These are phyloP conservation scores for Alectura lathami DNA, from an alignment of 2,113 vertebrate species.

Conservation along the genomic window DNA sequence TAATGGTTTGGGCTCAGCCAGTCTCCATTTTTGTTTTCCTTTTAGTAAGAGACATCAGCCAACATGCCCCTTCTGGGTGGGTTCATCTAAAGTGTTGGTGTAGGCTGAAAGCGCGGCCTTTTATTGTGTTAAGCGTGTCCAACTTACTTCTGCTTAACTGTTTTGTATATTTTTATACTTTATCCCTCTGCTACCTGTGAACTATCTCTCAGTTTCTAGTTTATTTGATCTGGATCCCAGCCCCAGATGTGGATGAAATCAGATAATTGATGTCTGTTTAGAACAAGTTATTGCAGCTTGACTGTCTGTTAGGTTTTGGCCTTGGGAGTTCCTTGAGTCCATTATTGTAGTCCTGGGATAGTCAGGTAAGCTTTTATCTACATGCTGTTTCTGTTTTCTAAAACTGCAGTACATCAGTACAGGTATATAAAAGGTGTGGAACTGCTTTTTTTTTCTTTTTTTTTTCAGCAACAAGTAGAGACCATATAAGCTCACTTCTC, in stretches of 20 bases:
- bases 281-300: not conserved
- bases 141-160: not conserved
- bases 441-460: not conserved
- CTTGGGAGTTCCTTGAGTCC: not conserved
- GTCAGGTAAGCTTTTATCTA: not conserved
- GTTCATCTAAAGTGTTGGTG: not conserved
- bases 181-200: not conserved
- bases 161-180: not conserved
- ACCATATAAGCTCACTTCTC: not conserved
- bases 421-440: not conserved
- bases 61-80: not conserved
- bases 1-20: not conserved
- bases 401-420: not conserved
- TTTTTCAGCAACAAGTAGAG: not conserved
- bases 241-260: not conserved
- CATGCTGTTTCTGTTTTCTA: not conserved
- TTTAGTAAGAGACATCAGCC: not conserved
- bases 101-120: not conserved
- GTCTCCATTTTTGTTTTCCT: not conserved
- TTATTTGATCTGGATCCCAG: not conserved
- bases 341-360: not conserved
- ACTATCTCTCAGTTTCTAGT: not conserved
- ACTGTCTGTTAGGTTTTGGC: not conserved
- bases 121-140: not conserved
- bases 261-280: not conserved